phyloP scores from a whole-genome alignment of 1,140 invertebrate species.

The Bombyx mandarina region DNA sequence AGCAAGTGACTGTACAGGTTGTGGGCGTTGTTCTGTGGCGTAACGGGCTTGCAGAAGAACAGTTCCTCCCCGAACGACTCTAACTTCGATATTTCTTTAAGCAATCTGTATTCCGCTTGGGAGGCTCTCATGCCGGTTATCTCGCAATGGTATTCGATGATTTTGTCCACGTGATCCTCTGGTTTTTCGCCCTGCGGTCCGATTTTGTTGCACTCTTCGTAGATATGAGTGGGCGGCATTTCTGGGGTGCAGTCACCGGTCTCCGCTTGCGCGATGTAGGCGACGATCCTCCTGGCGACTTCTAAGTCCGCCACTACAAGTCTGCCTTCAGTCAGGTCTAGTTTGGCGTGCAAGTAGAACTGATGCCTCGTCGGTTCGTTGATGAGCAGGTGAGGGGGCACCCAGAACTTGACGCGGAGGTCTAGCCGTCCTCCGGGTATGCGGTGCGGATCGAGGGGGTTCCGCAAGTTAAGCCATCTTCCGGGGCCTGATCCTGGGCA shows the following conservation, averaged over 20 bases:
- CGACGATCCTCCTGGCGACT: conserved; percentile 80
- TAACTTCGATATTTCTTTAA: conserved; percentile 84
- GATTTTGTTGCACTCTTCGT: conserved; percentile 75
- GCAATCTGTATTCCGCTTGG: conserved; percentile 83
- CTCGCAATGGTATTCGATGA: conserved; percentile 75
- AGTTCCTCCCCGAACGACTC: conserved; percentile 87
- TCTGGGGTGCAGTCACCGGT: conserved; percentile 77
- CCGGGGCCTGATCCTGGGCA: conserved; percentile 80
- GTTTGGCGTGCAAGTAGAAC: conserved; percentile 86
- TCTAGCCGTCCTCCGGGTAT: conserved; percentile 74
- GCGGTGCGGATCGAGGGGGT: conserved; percentile 81
- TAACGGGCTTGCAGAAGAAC: conserved; percentile 79
- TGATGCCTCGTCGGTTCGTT: conserved; percentile 87
- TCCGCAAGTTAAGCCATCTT: conserved; percentile 88
- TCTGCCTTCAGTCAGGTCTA: conserved; percentile 80
- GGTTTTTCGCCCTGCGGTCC: conserved; percentile 74
- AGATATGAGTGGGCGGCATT: conserved; percentile 72
- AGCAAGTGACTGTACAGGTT: conserved; percentile 65
- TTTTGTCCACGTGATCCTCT: conserved; percentile 74
- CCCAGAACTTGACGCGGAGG: conserved; percentile 88
- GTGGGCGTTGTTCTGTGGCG: conserved; percentile 54
- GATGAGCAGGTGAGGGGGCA: conserved; percentile 87
- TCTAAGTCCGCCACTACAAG: conserved; percentile 78
- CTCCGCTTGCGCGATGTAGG: conserved; percentile 83
- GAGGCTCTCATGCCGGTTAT: conserved; percentile 61